Conservation (phyloP, 2,888 invertebrate species). For the Cylindroiulus punctatus region DNA sequence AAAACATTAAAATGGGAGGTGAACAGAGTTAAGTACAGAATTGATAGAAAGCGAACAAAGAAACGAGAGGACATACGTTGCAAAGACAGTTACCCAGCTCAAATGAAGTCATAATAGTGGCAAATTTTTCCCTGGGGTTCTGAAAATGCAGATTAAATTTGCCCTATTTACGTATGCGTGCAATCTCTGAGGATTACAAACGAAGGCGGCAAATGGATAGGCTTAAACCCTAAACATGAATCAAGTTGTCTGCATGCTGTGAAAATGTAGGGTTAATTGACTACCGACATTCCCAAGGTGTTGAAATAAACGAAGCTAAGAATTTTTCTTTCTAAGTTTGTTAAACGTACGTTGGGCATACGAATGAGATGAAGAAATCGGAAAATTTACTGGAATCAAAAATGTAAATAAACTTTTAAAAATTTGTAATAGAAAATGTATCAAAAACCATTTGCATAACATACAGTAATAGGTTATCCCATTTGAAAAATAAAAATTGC, state of each 20-base stretch:
- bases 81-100: conserved; percentile 6
- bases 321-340: neutral
- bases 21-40: conserved; percentile 16
- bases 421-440: too few relatives aligned
- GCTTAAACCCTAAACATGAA: conserved; percentile 22
- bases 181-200: conserved; percentile 6
- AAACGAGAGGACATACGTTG: neutral
- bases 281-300: conserved; percentile 8
- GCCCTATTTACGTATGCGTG: conserved; percentile 22
- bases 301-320: neutral
- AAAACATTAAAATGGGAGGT: conserved; percentile 14
- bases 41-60: conserved; percentile 5
- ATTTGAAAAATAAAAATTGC: too few relatives aligned
- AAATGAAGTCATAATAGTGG: conserved; percentile 35
- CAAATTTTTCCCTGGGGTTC: conserved; percentile 4
- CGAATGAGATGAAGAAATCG: too few relatives aligned
- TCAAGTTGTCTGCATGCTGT: conserved; percentile 18
- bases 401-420: too few relatives aligned
- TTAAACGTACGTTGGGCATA: too few relatives aligned
- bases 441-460: too few relatives aligned
- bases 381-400: too few relatives aligned
- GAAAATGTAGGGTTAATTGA: conserved; percentile 1
- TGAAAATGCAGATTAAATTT: conserved; percentile 40
- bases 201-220: conserved; percentile 1
- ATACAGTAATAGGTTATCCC: too few relatives aligned